Evolutionary conservation across 2,797 vertebrate genomes (phyloP), one percentile per base, ranked within the genome.

Genomic region (Pseudochirops corinnae): DNA sequence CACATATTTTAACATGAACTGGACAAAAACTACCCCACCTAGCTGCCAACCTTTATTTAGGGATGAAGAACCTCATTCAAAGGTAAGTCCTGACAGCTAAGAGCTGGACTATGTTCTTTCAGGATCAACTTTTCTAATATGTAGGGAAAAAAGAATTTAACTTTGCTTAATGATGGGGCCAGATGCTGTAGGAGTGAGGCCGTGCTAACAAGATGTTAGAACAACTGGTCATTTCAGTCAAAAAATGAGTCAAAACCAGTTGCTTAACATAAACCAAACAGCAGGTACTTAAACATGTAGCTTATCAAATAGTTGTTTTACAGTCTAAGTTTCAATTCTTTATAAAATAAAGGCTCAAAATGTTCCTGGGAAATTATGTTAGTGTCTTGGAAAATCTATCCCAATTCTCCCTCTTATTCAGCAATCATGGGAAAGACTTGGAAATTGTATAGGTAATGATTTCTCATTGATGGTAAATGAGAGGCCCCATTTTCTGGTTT

Each of bases 141-240:
- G 55, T 90, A 91, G 58, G 60, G 91, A 56, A 46, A 93, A 90
- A 29, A 60, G 62, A 94, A 53, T 9, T 55, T 10, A 58, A 57
- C 46, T 13, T 5, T 0, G 56, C 67, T 58, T 92, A 82, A 95
- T 56, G 90, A 5, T 1, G 67, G 52, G 24, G 56, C 53, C 60
- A 2, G 5, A 62, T 0, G 62, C 33, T 0, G 12, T 1, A 33
- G 26, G 31, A 2, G 46, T 0, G n/a, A 57, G 6, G 67, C 55
- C 13, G 0, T 0, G 57, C 33, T 18, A 0, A 26, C 0, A 0
- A 0, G 82, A 16, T 0, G 10, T 0, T 1, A 1, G 0, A n/a
- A 55, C 56, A n/a, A 92, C 62, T 12, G 39, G 93, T 33, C 0
- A 26, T 3, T 16, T 52, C 92, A 50, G 56, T 31, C 55, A 55